Evolutionary conservation across 2,113 vertebrate genomes (phyloP), one percentile per base, ranked within the genome.

Genomic region (Paratilapia polleni): DNA sequence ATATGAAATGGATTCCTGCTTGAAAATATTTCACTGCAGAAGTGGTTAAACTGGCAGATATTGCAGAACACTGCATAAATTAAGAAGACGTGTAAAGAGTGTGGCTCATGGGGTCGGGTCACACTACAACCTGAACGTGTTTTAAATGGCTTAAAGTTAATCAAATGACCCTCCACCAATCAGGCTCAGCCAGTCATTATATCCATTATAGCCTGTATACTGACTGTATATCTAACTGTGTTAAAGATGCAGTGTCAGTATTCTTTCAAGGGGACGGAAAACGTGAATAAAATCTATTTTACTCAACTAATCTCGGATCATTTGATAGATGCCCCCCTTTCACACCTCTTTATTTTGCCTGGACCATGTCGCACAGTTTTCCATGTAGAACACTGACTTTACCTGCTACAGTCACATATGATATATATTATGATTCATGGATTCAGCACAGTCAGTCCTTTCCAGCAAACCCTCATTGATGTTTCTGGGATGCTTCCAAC

Each of bases 231-330:
- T 38, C 34, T 38, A 38, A 12, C 62, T 22, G 2, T 66, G 36
- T 14, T 2, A 17, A 15, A 49, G 14, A 52, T 52, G 47, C 47
- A 7, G 47, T 15, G 36, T 13, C 22, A 43, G 63, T 5, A 17
- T 2, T 26, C 4, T 66, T 43, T 15, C 13, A 66, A 2, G 31
- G n/a, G n/a, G n/a, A n/a, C n/a, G n/a, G n/a, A n/a, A n/a, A n/a
- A n/a, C n/a, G n/a, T n/a, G n/a, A n/a, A n/a, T n/a, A 31, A 31
- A 31, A 31, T 31, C 5, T 31, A n/a, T 38, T 34, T 2, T 11
- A 8, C 34, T n/a, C 38, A 34, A n/a, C 1, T 38, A 22, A 20
- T 22, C 31, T 38, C 0, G 12, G 60, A 62, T 36, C 31, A 36
- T 62, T 62, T 20, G 60, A 62, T 19, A 36, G 31, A 63, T 20